phyloP scores from a whole-genome alignment of 2,888 invertebrate species.

The Synergus laeviventris region DNA sequence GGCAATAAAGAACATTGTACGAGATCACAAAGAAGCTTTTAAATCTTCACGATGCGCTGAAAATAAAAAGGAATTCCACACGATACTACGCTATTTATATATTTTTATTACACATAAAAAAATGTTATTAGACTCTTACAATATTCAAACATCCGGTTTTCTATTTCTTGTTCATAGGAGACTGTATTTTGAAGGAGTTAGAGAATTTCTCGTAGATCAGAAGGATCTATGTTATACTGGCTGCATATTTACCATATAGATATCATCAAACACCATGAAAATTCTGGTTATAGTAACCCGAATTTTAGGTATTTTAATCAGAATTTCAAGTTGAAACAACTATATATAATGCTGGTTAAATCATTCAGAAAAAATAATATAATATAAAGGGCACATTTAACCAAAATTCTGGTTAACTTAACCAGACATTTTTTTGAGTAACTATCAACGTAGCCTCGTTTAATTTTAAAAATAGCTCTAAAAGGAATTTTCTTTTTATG shows the following conservation, averaged over 20 bases:
- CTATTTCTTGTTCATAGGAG: background rate
- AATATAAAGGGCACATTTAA: no score
- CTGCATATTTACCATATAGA: no score
- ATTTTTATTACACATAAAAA: slow-evolving; percentile 40
- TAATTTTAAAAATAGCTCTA: background rate
- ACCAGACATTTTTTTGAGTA: no score
- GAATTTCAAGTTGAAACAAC: no score
- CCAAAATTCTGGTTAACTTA: no score
- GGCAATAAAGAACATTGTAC: slow-evolving; percentile 35
- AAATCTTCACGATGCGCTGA: slow-evolving; percentile 18
- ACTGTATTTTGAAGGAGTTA: background rate
- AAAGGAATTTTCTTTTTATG: slow-evolving; percentile 20
- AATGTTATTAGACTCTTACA: background rate
- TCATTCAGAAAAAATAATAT: no score
- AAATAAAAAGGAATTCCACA: slow-evolving; percentile 29
- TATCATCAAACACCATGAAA: no score
- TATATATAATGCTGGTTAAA: no score
- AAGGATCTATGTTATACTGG: no score
- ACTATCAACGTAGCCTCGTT: background rate
- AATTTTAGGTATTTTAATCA: no score
- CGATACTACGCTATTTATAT: slow-evolving; percentile 26
- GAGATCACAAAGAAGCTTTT: slow-evolving; percentile 29
- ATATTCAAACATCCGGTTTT: background rate
- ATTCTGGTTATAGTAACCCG: no score
- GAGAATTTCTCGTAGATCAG: background rate